These are phyloP conservation scores for Sphyrna mokarran DNA, from an alignment of 2,113 vertebrate genomes.

Conservation along the genomic window DNA sequence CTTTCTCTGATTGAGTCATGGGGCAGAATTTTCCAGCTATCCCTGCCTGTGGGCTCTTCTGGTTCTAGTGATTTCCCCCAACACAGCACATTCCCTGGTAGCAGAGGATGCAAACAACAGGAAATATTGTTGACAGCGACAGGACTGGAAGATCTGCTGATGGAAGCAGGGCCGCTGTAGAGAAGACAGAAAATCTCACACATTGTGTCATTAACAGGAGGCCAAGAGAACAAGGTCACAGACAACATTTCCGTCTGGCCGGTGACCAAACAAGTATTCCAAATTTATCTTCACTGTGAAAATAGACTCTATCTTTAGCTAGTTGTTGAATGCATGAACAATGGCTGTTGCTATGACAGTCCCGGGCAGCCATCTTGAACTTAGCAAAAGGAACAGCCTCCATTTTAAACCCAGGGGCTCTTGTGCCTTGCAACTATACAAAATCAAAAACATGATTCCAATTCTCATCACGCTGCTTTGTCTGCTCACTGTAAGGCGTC, in stretches of 20 bases:
- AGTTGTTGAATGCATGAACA: background rate
- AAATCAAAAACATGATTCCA: background rate
- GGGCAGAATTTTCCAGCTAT: no score
- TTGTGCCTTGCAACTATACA: background rate
- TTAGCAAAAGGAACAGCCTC: background rate
- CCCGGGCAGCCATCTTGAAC: background rate
- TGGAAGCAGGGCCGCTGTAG: no score
- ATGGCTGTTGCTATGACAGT: background rate
- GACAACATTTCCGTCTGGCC: background rate
- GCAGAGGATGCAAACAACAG: no score
- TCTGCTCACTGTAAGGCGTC: background rate
- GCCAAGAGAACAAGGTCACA: background rate
- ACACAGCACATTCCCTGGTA: no score
- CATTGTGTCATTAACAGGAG: background rate
- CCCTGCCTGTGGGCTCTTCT: no score
- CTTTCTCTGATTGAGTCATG: background rate
- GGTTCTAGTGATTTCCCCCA: no score
- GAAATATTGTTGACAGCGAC: no score
- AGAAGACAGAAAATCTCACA: no score
- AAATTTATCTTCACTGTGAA: background rate
- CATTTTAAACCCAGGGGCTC: background rate
- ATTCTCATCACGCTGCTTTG: conserved; percentile 18
- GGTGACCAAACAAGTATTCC: background rate
- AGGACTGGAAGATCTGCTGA: no score
- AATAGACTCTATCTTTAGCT: background rate